Base-by-base conservation (phyloP, 2,113 vertebrate species). In the Butastur rufipennis region DNA sequence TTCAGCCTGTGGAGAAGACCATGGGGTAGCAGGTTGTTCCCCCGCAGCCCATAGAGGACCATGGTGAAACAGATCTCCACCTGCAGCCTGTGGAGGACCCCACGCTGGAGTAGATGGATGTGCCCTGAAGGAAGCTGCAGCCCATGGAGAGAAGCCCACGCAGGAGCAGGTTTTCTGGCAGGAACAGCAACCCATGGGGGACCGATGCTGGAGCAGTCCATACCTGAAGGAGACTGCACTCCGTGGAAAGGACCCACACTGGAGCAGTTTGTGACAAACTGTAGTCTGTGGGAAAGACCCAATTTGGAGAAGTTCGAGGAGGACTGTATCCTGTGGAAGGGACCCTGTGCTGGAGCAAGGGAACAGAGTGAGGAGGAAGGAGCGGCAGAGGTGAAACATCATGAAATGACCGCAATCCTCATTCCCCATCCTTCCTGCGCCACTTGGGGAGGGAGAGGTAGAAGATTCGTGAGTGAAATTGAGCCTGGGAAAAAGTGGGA, bases 31-130 rank as follows among this genome's bases (percentile, higher is more conserved):
- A 62, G 5, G 8, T 45, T 83, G 15, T 18, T n/a, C 23, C 29
- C 16, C 38, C 61, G 22, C 27, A 55, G 1, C 26, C 13, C 17
- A 7, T 61, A 22, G 27, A 86, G 8, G 31, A 31, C 5, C 7
- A n/a, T 0, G 0, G 20, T 42, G 27, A 26, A 56, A 14, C 3
- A n/a, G 29, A 47, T 31, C 32, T 6, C 10, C 15, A 53, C 25
- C 6, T 48, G 10, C 36, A 48, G 7, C 12, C 27, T 32, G 7
- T 68, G 20, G 15, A 59, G 25, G 27, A 63, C 9, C 16, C 20
- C 15, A 16, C 0, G 1, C 20, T 22, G n/a, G 34, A 66, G 66
- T 13, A 66, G 17, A 4, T 34, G 16, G 52, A 48, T 19, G 5
- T 38, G 10, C 8, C 67, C 31, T 77, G 75, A 77, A 81, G 58